Conservation (phyloP, 2,113 vertebrate species). For the Sapajus apella region DNA sequence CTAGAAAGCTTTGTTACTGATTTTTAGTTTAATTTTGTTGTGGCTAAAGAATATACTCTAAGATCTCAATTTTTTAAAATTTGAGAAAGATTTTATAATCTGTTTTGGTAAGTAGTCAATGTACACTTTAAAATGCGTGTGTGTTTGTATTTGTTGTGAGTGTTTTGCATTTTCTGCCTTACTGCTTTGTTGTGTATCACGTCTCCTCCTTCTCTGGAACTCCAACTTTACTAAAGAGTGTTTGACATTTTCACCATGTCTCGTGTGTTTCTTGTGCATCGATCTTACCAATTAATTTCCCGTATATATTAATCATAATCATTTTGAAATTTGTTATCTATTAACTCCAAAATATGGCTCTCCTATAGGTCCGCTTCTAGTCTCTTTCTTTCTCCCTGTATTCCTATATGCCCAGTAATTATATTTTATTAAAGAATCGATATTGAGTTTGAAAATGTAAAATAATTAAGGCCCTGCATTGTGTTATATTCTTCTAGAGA, state of each 20-base stretch:
- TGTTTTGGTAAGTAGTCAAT: neutral
- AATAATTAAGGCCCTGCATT: neutral
- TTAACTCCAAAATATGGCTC: neutral
- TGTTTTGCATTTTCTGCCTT: neutral
- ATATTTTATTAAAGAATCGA: neutral
- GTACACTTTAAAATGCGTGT: neutral
- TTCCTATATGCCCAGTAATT: neutral
- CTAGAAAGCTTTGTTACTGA: neutral
- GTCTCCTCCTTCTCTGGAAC: neutral
- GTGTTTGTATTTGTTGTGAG: neutral
- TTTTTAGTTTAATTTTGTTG: neutral
- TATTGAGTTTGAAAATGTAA: neutral
- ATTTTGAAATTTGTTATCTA: neutral
- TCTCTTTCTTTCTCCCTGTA: neutral
- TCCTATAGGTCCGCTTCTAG: neutral
- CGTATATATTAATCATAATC: neutral
- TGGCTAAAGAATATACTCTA: neutral
- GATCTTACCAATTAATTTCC: neutral
- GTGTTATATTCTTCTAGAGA: neutral
- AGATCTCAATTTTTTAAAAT: neutral
- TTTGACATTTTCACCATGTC: neutral
- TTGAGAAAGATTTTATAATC: neutral
- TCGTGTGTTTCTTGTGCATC: neutral
- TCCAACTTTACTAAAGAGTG: neutral
- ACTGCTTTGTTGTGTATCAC: neutral